These are phyloP conservation scores for Ectobius pallidus DNA, from an alignment of 2,888 invertebrate genomes.

Conservation along the genomic window DNA sequence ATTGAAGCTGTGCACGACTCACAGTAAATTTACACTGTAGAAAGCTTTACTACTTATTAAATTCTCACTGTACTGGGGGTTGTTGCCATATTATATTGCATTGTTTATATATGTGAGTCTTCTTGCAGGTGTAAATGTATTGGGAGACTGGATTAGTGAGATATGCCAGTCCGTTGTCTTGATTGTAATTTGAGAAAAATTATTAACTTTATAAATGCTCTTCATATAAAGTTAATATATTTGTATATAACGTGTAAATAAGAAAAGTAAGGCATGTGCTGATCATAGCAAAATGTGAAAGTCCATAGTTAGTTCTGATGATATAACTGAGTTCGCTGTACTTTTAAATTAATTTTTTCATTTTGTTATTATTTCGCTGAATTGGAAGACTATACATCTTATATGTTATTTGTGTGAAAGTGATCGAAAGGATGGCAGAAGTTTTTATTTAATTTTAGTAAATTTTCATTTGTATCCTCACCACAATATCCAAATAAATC, in stretches of 20 bases:
- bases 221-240: neutral
- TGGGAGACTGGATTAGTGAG: conserved; percentile 14
- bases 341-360: neutral
- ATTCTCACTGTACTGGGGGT: neutral
- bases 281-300: neutral
- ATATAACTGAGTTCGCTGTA: neutral
- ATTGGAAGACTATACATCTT: too few species aligned
- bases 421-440: too few species aligned
- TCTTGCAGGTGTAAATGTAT: conserved; percentile 13
- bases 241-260: neutral
- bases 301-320: neutral
- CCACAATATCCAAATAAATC: too few species aligned
- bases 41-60: neutral
- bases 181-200: too few species aligned
- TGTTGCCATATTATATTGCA: conserved; percentile 6
- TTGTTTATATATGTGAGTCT: neutral
- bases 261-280: neutral
- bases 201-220: neutral
- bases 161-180: neutral
- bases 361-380: neutral
- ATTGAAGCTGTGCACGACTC: conserved; percentile 11
- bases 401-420: too few species aligned
- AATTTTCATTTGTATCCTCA: too few species aligned
- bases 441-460: too few species aligned
- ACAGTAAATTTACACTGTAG: conserved; percentile 7